phyloP scores from a whole-genome alignment of 2,888 invertebrate genomes.

The Drosophila basisetae region DNA sequence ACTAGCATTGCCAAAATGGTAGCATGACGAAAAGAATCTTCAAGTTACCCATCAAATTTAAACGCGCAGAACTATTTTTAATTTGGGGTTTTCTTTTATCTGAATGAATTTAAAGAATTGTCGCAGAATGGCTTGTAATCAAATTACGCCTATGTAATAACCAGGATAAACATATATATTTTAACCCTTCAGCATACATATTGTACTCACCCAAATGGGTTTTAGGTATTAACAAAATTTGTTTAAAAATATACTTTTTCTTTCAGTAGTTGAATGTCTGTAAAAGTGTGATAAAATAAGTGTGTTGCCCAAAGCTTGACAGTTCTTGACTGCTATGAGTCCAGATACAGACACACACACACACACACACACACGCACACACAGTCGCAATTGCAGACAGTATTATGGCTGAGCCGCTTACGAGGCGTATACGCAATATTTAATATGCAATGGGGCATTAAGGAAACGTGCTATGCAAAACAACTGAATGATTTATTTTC shows the following conservation, averaged over 20 bases:
- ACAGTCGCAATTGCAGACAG: slow-evolving; percentile 20
- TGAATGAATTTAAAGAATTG: neutral
- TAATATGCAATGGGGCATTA: slow-evolving; percentile 16
- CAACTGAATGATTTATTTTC: slow-evolving; percentile 11
- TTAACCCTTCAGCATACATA: neutral
- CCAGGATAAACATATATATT: rapidly evolving
- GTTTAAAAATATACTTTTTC: neutral
- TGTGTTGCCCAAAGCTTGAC: neutral
- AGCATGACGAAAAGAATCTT: neutral
- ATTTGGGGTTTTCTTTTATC: neutral
- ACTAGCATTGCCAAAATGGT: slow-evolving; percentile 1
- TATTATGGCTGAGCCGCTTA: slow-evolving; percentile 35
- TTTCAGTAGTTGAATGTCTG: neutral
- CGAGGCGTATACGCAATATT: slow-evolving; percentile 50
- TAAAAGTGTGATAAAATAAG: neutral
- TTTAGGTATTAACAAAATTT: neutral
- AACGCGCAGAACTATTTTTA: neutral
- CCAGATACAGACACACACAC: neutral
- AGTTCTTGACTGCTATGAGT: slow-evolving; percentile 15
- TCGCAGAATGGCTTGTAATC: neutral
- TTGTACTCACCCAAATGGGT: neutral
- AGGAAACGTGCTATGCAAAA: slow-evolving; percentile 40
- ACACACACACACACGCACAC: neutral
- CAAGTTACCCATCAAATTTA: neutral
- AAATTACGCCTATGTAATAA: neutral